phyloP scores from a whole-genome alignment of 2,888 invertebrate species.

The Dolomedes plantarius region DNA sequence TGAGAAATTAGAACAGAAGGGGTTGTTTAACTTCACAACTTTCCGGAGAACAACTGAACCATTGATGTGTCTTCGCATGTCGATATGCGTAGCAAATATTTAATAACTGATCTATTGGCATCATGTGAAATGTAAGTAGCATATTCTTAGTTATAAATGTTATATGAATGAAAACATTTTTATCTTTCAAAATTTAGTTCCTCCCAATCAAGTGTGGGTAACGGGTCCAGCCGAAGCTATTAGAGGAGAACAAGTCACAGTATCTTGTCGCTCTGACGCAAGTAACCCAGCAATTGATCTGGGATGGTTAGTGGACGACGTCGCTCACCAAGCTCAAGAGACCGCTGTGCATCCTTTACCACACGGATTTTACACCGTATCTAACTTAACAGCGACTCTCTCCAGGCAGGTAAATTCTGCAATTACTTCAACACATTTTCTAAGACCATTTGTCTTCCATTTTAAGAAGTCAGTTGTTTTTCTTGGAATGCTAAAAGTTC shows the following conservation, averaged over 20 bases:
- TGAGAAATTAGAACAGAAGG: no score
- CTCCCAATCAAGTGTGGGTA: conserved; percentile 90
- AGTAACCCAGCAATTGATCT: conserved; percentile 82
- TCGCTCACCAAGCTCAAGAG: conserved; percentile 73
- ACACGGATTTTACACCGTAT: conserved; percentile 93
- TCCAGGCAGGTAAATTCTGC: conserved; percentile 71
- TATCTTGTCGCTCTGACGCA: conserved; percentile 91
- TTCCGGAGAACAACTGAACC: no score
- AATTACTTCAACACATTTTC: conserved; percentile 7
- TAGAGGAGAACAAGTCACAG: conserved; percentile 90
- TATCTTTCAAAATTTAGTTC: conserved; percentile 81
- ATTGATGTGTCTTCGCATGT: no score
- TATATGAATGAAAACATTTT: no score
- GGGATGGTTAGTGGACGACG: conserved; percentile 78
- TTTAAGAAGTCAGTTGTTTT: no score
- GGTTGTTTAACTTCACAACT: no score
- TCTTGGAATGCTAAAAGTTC: no score
- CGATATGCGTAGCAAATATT: no score
- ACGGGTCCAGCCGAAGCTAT: conserved; percentile 91
- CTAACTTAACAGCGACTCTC: conserved; percentile 87
- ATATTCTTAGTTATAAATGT: no score
- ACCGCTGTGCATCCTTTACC: conserved; percentile 75
- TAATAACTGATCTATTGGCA: no score
- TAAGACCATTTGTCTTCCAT: no score
- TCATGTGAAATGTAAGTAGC: no score